Percentiles rank a stretch among this genome's conserved stretches.
Conservation (phyloP, 2,888 invertebrate species). For the Xylota segnis region DNA sequence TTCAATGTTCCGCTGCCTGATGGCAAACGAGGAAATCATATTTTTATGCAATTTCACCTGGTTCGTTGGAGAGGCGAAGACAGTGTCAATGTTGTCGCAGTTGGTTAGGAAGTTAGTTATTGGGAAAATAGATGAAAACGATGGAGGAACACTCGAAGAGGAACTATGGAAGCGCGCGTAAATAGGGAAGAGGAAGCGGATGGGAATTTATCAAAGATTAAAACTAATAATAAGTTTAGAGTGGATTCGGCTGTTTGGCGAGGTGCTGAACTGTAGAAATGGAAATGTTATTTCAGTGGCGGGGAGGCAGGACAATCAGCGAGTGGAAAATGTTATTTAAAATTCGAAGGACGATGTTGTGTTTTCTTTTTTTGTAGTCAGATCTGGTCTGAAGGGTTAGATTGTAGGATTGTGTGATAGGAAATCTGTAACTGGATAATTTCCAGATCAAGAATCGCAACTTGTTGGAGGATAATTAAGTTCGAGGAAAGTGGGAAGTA, state of each 20-base stretch:
- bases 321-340: constrained; percentile 67
- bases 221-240: constrained; percentile 72
- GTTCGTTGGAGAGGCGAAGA: constrained; percentile 24
- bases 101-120: constrained; percentile 71
- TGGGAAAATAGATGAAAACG: constrained; percentile 41
- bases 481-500: constrained; percentile 3
- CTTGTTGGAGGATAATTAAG: constrained; percentile 16
- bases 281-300: constrained; percentile 26
- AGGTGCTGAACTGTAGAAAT: constrained; percentile 32
- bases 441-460: neutral
- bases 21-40: constrained; percentile 67
- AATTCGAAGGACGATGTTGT: constrained; percentile 59
- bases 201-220: constrained; percentile 74
- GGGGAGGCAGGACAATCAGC: constrained; percentile 36
- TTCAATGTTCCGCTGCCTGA: constrained; percentile 23
- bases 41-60: constrained; percentile 47
- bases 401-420: constrained; percentile 36
- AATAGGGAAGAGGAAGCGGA: constrained; percentile 70
- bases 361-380: constrained; percentile 46
- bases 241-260: constrained; percentile 57
- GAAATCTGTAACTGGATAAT: constrained; percentile 42
- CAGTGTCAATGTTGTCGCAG: constrained; percentile 57
- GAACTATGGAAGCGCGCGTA: constrained; percentile 22
- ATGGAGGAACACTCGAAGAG: constrained; percentile 20
- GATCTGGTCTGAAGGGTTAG: constrained; percentile 1